Evolutionary conservation across 2,888 invertebrate species (phyloP), one percentile per base, ranked within the genome.

Genomic region (Drosophila algonquin): DNA sequence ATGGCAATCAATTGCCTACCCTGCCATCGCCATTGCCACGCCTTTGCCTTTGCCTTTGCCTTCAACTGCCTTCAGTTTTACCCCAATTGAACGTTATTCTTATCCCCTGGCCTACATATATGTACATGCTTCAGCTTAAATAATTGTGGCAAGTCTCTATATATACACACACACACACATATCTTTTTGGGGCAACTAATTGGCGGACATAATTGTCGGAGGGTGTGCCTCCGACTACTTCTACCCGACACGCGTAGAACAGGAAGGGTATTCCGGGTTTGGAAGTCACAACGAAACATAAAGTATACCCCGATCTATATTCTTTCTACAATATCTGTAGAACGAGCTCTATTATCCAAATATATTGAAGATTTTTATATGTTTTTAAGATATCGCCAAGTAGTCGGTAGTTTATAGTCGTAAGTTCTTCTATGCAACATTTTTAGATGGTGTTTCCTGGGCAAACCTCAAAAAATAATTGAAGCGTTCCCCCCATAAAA

Each of bases 171-270:
- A 40, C 40, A 14, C 9, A 32, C 1, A 32, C 10, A 32, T 40
- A 64, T 24, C 32, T 67, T 56, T 40, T 51, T 76, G 80, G 62
- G 84, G 72, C 76, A 82, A 81, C 87, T 82, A 82, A 82, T 82
- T 87, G 81, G 81, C 81, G 76, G 69, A 61, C 62, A 79, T 79
- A 87, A 82, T 84, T 84, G 56, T 68, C 56, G 30, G 65, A 54
- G 65, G 56, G 50, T 27, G 56, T 44, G 65, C 30, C 52, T 35
- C 14, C 35, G 1, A 14, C 5, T 14, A 32, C 32, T 32, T 12
- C 32, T 32, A 10, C 12, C 32, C 10, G 9, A 9, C 3, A 32
- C 10, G 10, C 32, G 32, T 32, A 3, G 32, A 32, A 10, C 32
- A 10, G 10, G 10, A 35, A 32, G 32, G 32, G 32, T 10, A 9